phyloP scores from a whole-genome alignment of 2,888 invertebrate species.

The Dryobotodes eremita region DNA sequence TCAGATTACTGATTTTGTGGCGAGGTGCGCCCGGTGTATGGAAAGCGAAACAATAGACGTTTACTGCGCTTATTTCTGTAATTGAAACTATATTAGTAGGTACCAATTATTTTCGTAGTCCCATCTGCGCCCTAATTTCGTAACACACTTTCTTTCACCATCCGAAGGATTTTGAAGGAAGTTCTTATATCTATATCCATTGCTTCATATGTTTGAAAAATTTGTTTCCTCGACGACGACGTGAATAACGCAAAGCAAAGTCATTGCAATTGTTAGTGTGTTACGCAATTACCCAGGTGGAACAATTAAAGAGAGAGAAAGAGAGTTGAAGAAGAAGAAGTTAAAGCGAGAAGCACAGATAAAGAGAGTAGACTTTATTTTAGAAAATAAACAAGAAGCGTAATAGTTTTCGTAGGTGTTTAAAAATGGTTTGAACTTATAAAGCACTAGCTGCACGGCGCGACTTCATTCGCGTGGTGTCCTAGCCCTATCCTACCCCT shows the following conservation, averaged over 20 bases:
- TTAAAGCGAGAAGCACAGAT: too few relatives aligned
- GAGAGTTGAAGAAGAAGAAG: too few relatives aligned
- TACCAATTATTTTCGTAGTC: background rate
- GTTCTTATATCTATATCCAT: background rate
- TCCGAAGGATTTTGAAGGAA: background rate
- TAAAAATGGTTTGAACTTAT: background rate
- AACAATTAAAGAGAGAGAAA: too few relatives aligned
- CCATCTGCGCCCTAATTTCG: background rate
- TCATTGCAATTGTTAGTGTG: background rate
- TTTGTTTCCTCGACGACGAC: background rate
- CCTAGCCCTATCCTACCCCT: too few relatives aligned
- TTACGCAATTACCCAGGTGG: too few relatives aligned
- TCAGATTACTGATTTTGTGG: conserved; percentile 74
- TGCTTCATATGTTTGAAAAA: background rate
- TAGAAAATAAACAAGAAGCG: background rate
- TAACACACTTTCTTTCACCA: background rate
- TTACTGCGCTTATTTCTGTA: conserved; percentile 42
- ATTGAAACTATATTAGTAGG: conserved; percentile 31
- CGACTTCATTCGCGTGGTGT: too few relatives aligned
- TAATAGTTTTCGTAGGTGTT: too few relatives aligned
- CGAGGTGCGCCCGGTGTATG: conserved; percentile 26
- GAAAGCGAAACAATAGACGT: conserved; percentile 44
- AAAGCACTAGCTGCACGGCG: too few relatives aligned
- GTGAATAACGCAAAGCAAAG: background rate
- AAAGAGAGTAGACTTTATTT: background rate